A percentile compares a stretch with the other conserved stretches of the same genome.
Evolutionary conservation across 2,797 vertebrate genomes (phyloP).

Genomic region (Peromyscus nudipes): DNA sequence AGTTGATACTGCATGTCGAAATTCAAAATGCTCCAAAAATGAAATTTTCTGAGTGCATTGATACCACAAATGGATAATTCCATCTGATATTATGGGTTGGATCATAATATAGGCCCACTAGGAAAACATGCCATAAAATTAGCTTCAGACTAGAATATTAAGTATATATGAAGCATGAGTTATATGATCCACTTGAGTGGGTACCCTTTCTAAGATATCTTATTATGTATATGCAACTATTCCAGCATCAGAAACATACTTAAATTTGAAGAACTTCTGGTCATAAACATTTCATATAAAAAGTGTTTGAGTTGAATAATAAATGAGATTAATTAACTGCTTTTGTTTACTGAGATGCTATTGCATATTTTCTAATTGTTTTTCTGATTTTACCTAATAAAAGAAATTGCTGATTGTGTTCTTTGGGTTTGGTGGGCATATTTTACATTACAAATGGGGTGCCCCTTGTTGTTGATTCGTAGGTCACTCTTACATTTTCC

Average conservation of each 20-base stretch:
- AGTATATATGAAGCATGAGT: not conserved
- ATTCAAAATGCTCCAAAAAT: not conserved
- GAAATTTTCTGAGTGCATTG: not conserved
- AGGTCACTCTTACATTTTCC: not conserved
- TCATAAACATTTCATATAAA: not conserved
- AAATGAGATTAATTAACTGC: not conserved
- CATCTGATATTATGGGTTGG: not conserved
- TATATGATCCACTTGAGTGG: not conserved
- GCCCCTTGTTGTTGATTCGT: not conserved
- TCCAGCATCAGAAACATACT: not conserved
- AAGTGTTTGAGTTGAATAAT: not conserved
- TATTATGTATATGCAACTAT: not conserved
- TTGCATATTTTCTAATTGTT: not conserved
- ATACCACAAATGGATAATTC: not conserved
- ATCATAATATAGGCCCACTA: not conserved
- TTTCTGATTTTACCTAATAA: constrained; percentile 12
- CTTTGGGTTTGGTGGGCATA: not conserved
- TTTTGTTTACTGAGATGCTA: not conserved
- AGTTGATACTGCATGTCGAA: constrained; percentile 47
- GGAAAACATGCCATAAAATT: not conserved
- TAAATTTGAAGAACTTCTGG: not conserved
- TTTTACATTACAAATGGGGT: not conserved
- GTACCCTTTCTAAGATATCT: not conserved
- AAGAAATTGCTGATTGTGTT: not conserved
- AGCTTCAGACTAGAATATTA: not conserved